Evolutionary conservation across 2,113 vertebrate genomes (phyloP).

Genomic region (Chunga burmeisteri): DNA sequence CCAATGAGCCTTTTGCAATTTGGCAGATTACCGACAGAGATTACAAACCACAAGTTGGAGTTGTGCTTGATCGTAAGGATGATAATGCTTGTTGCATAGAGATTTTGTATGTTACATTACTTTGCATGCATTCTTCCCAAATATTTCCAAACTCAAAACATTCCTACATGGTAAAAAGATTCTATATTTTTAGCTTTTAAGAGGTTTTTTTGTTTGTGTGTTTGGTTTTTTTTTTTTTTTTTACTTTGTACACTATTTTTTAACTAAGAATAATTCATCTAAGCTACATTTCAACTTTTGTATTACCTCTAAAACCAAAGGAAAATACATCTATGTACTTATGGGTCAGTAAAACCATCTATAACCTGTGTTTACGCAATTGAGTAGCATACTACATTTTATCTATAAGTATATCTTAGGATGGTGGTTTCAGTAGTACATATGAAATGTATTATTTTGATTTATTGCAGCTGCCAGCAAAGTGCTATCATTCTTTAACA

Average conservation of each 20-base stretch:
- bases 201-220: neutral
- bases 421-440: neutral
- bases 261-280: neutral
- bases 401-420: neutral
- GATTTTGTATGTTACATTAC: neutral
- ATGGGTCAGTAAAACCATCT: neutral
- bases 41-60: slow-evolving; percentile 90
- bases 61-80: slow-evolving; percentile 90
- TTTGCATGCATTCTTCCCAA: neutral
- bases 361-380: neutral
- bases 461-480: slow-evolving; percentile 84
- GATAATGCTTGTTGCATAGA: neutral
- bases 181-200: neutral
- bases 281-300: neutral
- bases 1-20: slow-evolving; percentile 89
- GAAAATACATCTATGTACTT: neutral
- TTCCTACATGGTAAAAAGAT: neutral
- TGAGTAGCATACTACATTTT: neutral
- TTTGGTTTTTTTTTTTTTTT: neutral
- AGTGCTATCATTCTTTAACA: slow-evolving; percentile 94
- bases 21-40: slow-evolving; percentile 94
- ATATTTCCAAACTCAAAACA: neutral
- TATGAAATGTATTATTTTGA: neutral
- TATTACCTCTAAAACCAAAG: neutral
- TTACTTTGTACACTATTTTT: neutral